Evolutionary conservation across 2,888 invertebrate genomes (phyloP).

Genomic region (Lamproptera curius): DNA sequence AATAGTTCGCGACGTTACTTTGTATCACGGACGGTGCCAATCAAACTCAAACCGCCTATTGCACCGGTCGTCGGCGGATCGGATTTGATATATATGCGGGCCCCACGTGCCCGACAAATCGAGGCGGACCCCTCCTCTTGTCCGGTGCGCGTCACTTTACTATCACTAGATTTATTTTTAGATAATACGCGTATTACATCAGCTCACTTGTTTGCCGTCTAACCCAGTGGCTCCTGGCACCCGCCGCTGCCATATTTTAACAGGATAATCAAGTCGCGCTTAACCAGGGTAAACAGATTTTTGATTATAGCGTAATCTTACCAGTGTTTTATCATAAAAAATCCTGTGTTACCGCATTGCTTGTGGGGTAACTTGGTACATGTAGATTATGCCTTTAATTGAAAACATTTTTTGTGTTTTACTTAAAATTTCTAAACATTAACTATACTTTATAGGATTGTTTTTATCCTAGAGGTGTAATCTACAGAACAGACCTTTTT

Average conservation of each 20-base stretch:
- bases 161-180: slow-evolving; percentile 40
- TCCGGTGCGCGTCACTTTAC: slow-evolving; percentile 30
- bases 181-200: slow-evolving; percentile 29
- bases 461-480: neutral
- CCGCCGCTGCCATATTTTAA: slow-evolving; percentile 22
- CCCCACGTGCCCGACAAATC: slow-evolving; percentile 12
- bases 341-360: no score
- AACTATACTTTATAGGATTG: no score
- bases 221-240: slow-evolving; percentile 9
- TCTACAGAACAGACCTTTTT: no score
- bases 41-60: neutral
- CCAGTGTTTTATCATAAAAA: neutral
- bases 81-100: slow-evolving; percentile 18
- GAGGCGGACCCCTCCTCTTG: slow-evolving; percentile 11
- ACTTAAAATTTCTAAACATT: no score
- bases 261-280: slow-evolving; percentile 13
- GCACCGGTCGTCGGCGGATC: neutral
- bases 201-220: slow-evolving; percentile 17
- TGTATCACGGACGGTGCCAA: neutral
- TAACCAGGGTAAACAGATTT: slow-evolving; percentile 12
- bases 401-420: no score
- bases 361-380: no score
- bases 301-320: slow-evolving; percentile 7
- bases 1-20: neutral
- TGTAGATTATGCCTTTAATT: no score